Percentiles rank a stretch among this genome's conserved stretches.
These are phyloP conservation scores for Telmatochromis sp. DNA, from an alignment of 2,113 vertebrate species.

Conservation along the genomic window DNA sequence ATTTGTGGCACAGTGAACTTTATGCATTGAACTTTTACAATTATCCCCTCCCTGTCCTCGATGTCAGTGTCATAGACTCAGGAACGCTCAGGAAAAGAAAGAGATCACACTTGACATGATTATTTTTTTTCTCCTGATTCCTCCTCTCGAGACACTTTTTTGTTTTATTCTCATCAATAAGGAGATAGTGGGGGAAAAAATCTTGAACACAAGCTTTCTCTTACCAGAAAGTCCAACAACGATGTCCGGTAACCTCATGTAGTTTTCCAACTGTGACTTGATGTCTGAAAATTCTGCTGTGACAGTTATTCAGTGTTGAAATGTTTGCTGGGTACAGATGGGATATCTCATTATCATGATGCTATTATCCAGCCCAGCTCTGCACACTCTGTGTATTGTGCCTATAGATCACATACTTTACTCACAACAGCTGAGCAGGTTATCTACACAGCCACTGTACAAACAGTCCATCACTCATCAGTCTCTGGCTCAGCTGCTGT, in stretches of 20 bases:
- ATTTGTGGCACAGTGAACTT: neutral
- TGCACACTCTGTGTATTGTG: constrained; percentile 1
- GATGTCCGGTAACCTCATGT: neutral
- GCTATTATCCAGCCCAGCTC: neutral
- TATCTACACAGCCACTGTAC: neutral
- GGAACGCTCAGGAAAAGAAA: neutral
- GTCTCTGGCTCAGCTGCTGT: neutral
- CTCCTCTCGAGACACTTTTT: neutral
- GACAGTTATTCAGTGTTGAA: neutral
- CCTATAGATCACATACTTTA: neutral
- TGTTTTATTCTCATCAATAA: neutral
- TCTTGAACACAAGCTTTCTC: neutral
- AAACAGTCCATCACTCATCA: neutral
- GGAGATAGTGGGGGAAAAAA: neutral
- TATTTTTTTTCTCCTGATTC: neutral
- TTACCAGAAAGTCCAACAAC: neutral
- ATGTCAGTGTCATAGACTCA: neutral
- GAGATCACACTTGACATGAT: neutral
- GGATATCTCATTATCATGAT: neutral
- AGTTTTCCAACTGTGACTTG: neutral
- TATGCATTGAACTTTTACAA: neutral
- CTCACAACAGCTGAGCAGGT: neutral
- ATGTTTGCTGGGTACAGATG: neutral
- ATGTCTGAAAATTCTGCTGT: neutral
- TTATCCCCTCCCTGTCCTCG: neutral